phyloP scores from a whole-genome alignment of 2,797 vertebrate genomes.

The Pelodytes ibericus region DNA sequence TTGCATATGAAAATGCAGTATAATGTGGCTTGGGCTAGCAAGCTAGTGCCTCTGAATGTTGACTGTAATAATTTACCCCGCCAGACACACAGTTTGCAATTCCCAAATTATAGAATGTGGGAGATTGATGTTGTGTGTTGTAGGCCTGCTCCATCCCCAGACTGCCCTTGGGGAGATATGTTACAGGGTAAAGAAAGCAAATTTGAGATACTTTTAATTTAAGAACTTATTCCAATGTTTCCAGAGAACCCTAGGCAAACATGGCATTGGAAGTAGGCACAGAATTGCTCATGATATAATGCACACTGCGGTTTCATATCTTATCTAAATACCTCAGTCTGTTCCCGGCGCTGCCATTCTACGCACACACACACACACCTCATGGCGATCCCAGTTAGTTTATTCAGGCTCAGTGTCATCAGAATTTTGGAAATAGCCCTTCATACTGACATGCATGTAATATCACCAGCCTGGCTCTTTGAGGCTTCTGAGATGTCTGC shows the following conservation, averaged over 20 bases:
- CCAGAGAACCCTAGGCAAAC: neutral
- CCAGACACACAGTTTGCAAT: neutral
- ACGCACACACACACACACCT: neutral
- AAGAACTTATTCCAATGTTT: neutral
- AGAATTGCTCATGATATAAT: neutral
- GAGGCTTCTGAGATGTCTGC: conserved; percentile 53
- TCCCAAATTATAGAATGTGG: neutral
- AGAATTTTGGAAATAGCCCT: neutral
- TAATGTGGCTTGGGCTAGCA: too few species aligned
- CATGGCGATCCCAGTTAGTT: neutral
- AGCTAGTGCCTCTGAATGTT: too few species aligned
- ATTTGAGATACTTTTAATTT: neutral
- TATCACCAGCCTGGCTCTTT: conserved; percentile 30
- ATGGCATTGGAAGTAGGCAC: neutral
- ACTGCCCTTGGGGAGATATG: neutral
- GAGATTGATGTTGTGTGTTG: neutral
- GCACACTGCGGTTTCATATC: neutral
- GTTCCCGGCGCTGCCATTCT: neutral
- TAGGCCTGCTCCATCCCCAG: neutral
- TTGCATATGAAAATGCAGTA: too few species aligned
- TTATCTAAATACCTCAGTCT: conserved; percentile 12
- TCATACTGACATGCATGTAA: conserved; percentile 28
- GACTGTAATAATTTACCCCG: neutral
- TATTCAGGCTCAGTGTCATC: neutral
- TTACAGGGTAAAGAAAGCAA: neutral